Percentiles rank a stretch among this genome's conserved stretches.
phyloP scores from a whole-genome alignment of 2,797 vertebrate genomes.

The Poecilia wingei region DNA sequence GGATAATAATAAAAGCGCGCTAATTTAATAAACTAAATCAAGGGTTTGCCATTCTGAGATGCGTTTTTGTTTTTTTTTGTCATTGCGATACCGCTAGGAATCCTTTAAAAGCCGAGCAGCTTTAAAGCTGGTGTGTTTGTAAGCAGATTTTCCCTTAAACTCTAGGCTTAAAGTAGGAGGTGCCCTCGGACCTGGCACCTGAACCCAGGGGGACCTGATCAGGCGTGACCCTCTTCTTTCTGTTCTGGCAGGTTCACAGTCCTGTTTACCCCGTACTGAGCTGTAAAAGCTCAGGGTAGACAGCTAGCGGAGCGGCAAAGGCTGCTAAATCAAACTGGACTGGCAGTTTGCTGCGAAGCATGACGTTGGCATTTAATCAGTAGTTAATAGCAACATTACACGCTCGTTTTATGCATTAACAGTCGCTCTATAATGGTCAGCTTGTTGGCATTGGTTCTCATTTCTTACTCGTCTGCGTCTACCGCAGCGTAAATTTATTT shows the following conservation, averaged over 20 bases:
- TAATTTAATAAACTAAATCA: not conserved
- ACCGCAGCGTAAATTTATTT: not conserved
- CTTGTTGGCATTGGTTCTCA: not conserved
- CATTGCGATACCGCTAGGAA: not conserved
- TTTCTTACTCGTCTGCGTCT: not conserved
- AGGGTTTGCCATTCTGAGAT: not conserved
- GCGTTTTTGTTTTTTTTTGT: not conserved
- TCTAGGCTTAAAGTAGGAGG: slow-evolving; percentile 26
- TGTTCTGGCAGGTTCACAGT: not conserved
- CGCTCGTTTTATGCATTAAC: not conserved
- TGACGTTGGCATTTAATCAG: slow-evolving; percentile 4
- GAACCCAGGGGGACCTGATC: slow-evolving; percentile 31
- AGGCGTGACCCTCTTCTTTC: slow-evolving; percentile 13
- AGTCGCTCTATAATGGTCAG: not conserved
- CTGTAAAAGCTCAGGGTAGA: not conserved
- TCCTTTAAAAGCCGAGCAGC: not conserved
- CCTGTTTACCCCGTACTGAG: too few species aligned
- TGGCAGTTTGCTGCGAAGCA: slow-evolving; percentile 6
- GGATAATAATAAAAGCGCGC: not conserved
- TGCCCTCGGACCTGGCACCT: slow-evolving; percentile 20
- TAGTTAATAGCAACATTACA: not conserved
- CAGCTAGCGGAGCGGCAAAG: not conserved
- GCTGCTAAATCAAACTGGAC: not conserved
- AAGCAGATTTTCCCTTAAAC: slow-evolving; percentile 36
- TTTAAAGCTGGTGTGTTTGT: slow-evolving; percentile 6